These are phyloP conservation scores for Lateolabrax maculatus DNA, from an alignment of 2,797 vertebrate genomes.

Conservation along the genomic window DNA sequence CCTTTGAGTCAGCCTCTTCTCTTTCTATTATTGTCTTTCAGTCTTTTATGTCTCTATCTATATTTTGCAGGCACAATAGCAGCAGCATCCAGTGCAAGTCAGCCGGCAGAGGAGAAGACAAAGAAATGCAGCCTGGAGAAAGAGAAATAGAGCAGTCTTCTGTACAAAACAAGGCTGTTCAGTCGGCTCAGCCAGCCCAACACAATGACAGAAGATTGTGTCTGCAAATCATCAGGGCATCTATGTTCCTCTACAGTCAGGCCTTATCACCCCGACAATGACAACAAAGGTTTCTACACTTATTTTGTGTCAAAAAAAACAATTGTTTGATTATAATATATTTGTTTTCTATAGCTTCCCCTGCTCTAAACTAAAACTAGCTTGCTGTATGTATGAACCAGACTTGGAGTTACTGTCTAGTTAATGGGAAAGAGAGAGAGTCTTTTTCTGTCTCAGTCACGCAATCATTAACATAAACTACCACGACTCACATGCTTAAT, in stretches of 20 bases:
- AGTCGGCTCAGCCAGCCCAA: conserved; percentile 62
- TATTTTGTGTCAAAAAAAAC: conserved; percentile 55
- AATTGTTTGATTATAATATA: conserved; percentile 32
- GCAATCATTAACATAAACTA: conserved; percentile 26
- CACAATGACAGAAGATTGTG: conserved; percentile 70
- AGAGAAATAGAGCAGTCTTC: conserved; percentile 66
- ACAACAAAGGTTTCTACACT: conserved; percentile 58
- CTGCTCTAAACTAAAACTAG: conserved; percentile 38
- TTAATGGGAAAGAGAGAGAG: conserved; percentile 9
- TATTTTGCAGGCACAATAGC: conserved; percentile 74
- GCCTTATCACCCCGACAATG: conserved; percentile 65
- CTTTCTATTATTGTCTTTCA: background rate
- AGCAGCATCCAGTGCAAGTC: conserved; percentile 56
- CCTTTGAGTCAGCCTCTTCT: background rate
- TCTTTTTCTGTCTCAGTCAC: conserved; percentile 33
- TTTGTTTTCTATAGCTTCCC: conserved; percentile 52
- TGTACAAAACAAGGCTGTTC: conserved; percentile 54
- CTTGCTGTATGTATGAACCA: conserved; percentile 20
- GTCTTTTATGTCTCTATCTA: conserved; percentile 39
- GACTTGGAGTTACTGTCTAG: conserved; percentile 10
- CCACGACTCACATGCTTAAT: conserved; percentile 13
- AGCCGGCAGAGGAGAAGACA: conserved; percentile 66
- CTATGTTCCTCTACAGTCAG: conserved; percentile 61
- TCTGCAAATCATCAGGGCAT: conserved; percentile 73
- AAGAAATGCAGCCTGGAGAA: conserved; percentile 71